phyloP scores from a whole-genome alignment of 2,888 invertebrate genomes.

The Pristionchus arcanus region DNA sequence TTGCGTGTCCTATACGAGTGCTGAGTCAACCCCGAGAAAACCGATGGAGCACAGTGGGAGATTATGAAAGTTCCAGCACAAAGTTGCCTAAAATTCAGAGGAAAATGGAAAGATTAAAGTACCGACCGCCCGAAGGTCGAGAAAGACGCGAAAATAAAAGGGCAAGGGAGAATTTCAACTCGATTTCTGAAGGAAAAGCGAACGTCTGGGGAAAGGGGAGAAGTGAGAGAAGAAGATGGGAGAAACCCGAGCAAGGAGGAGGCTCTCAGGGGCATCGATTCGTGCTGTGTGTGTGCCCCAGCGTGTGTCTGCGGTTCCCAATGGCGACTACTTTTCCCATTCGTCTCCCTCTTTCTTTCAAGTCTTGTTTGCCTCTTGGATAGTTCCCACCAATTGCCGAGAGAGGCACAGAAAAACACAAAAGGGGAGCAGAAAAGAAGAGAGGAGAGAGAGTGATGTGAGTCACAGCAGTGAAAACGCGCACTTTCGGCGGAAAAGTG shows the following conservation, averaged over 20 bases:
- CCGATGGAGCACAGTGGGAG: neutral
- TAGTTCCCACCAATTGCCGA: neutral
- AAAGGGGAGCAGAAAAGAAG: neutral
- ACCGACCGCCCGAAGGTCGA: neutral
- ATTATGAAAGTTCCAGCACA: conserved; percentile 26
- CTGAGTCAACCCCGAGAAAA: neutral
- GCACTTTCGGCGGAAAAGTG: neutral
- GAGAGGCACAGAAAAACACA: conserved; percentile 38
- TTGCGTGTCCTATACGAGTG: too few species aligned
- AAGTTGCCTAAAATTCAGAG: neutral
- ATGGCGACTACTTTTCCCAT: conserved; percentile 32
- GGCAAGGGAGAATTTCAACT: neutral
- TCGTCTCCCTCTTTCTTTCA: neutral
- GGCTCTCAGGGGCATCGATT: neutral
- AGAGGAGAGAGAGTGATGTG: neutral
- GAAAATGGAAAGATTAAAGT: neutral
- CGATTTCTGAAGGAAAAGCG: neutral
- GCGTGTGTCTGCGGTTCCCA: conserved; percentile 7
- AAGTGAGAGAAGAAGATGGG: conserved; percentile 3
- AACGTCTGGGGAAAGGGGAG: neutral
- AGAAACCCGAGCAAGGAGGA: conserved; percentile 6
- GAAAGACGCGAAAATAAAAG: neutral
- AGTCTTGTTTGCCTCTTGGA: conserved; percentile 23
- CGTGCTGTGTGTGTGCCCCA: neutral
- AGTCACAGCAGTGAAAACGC: neutral